Conservation (phyloP, 2,888 invertebrate genomes). For the Torymus aiolomorphi region DNA sequence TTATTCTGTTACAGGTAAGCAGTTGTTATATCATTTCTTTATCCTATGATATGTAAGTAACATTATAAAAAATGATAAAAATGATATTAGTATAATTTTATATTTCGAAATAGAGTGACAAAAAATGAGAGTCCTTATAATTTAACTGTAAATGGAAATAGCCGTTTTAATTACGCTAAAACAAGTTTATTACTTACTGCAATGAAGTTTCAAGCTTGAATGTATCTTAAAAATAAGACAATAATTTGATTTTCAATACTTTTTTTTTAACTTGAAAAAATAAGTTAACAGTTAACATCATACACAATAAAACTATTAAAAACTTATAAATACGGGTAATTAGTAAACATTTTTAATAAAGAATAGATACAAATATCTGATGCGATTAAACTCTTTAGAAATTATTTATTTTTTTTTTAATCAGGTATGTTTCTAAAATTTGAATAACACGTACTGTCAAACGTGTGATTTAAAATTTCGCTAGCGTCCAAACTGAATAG, state of each 20-base stretch:
- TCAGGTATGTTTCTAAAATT: neutral
- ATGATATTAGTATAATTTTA: neutral
- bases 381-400: neutral
- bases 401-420: neutral
- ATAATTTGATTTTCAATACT: neutral
- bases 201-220: neutral
- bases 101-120: constrained; percentile 4
- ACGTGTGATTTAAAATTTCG: too few relatives aligned
- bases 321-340: too few relatives aligned
- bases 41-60: too few relatives aligned
- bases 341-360: neutral
- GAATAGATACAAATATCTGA: neutral
- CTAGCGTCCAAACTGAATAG: neutral
- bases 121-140: constrained; percentile 5
- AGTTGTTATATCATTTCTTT: too few relatives aligned
- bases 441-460: too few relatives aligned
- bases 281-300: too few relatives aligned
- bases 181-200: neutral
- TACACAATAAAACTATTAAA: too few relatives aligned
- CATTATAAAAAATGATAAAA: too few relatives aligned
- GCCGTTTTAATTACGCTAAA: neutral
- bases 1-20: constrained; percentile 47
- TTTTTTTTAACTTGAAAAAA: neutral
- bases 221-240: neutral
- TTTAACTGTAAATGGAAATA: neutral